Percentiles rank a stretch among this genome's conserved stretches.
These are phyloP conservation scores for Rotaria sp. DNA, from an alignment of 2,888 invertebrate species.

Conservation along the genomic window DNA sequence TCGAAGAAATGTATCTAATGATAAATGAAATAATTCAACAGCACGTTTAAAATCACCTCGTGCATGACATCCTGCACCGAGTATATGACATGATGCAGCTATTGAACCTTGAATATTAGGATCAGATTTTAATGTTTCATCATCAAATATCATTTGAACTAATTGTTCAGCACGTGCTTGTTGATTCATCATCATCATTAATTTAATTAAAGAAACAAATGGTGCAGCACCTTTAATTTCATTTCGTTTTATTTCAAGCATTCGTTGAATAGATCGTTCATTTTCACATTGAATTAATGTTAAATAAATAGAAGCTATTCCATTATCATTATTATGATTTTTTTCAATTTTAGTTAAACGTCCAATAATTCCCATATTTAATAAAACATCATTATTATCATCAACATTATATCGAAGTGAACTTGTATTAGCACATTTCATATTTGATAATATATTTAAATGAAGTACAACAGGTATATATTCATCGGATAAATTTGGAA, in stretches of 20 bases:
- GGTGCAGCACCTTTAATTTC: not conserved
- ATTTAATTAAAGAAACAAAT: not conserved
- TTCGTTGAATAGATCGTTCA: not conserved
- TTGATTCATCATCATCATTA: not conserved
- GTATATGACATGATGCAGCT: not conserved
- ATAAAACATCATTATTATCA: not conserved
- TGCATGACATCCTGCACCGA: not conserved
- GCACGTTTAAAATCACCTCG: not conserved
- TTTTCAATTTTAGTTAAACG: not conserved
- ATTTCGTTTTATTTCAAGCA: not conserved
- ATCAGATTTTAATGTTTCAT: not conserved
- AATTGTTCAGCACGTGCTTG: slow-evolving; percentile 22
- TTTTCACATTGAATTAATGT: not conserved
- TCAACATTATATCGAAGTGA: not conserved
- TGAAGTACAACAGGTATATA: not conserved
- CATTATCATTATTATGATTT: not conserved
- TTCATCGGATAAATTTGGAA: not conserved
- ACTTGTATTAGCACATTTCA: not conserved
- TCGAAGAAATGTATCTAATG: not conserved
- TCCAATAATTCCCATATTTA: not conserved
- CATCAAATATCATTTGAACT: slow-evolving; percentile 9
- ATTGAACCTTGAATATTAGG: not conserved
- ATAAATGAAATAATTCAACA: not conserved
- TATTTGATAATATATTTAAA: not conserved
- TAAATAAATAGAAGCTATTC: not conserved